Conservation (phyloP, 2,888 invertebrate species). For the Polydrusus cervinus region DNA sequence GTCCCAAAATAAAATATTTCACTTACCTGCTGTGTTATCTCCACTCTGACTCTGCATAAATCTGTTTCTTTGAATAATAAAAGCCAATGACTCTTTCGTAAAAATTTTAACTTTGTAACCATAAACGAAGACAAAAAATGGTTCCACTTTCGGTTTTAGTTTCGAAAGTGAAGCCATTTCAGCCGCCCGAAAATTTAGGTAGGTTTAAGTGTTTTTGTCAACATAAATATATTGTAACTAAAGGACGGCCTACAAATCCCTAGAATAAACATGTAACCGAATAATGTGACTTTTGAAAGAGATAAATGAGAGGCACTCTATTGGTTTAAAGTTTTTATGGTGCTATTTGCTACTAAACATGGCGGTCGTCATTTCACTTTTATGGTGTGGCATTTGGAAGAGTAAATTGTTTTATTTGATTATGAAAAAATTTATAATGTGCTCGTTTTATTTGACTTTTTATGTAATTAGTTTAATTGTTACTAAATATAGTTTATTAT, state of each 20-base stretch:
- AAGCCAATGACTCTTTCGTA: slow-evolving; percentile 31
- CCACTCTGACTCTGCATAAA: slow-evolving; percentile 27
- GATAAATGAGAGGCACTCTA: slow-evolving; percentile 43
- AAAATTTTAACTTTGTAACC: slow-evolving; percentile 32
- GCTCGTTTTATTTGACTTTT: slow-evolving; percentile 16
- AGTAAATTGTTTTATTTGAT: slow-evolving; percentile 41
- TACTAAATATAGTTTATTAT: slow-evolving; percentile 3
- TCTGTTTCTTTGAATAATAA: slow-evolving; percentile 27
- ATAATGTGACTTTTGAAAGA: slow-evolving; percentile 45
- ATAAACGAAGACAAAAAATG: slow-evolving; percentile 50
- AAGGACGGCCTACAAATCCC: slow-evolving; percentile 39
- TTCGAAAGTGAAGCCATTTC: slow-evolving; percentile 56
- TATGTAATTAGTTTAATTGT: slow-evolving; percentile 19
- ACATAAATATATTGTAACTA: slow-evolving; percentile 43
- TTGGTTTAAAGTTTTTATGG: slow-evolving; percentile 46
- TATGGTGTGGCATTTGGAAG: slow-evolving; percentile 29
- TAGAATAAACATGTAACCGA: slow-evolving; percentile 41
- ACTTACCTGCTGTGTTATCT: slow-evolving; percentile 21
- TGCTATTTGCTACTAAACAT: slow-evolving; percentile 30
- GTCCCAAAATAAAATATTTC: slow-evolving; percentile 13
- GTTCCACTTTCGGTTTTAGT: slow-evolving; percentile 55
- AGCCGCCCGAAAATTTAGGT: slow-evolving; percentile 29
- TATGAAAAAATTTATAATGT: slow-evolving; percentile 21
- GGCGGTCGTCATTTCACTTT: slow-evolving; percentile 49
- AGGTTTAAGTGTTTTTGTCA: slow-evolving; percentile 50